Conservation (phyloP, 2,888 invertebrate genomes). For the Orthonychiurus folsomi region DNA sequence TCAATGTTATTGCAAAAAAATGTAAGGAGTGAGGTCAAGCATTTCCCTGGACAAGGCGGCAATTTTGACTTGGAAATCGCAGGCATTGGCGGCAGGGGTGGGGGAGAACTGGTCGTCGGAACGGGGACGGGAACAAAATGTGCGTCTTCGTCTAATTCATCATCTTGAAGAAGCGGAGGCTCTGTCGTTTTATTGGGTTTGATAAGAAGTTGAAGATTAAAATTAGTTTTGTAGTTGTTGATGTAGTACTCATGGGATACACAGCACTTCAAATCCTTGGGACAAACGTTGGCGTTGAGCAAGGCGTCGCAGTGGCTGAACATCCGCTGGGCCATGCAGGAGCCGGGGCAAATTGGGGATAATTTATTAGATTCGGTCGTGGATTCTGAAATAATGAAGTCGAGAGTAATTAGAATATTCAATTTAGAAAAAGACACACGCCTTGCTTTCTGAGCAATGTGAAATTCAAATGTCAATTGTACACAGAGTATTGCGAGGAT, state of each 20-base stretch:
- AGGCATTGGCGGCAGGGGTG: constrained; percentile 9
- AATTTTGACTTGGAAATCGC: constrained; percentile 12
- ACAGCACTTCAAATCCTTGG: constrained; percentile 67
- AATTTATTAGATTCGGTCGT: background rate
- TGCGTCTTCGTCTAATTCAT: constrained; percentile 18
- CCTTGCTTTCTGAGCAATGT: no score
- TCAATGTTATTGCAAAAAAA: constrained; percentile 80
- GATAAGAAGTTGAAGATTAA: constrained; percentile 26
- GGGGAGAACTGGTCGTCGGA: constrained; percentile 3
- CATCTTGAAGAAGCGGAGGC: constrained; percentile 16
- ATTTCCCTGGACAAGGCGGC: constrained; percentile 63
- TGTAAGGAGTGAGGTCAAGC: constrained; percentile 64
- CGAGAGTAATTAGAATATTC: no score
- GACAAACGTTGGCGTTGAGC: constrained; percentile 64
- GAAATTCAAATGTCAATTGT: no score
- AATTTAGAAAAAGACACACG: no score
- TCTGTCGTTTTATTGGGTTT: constrained; percentile 53
- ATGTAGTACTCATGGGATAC: constrained; percentile 45
- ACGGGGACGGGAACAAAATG: constrained; percentile 11
- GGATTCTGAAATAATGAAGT: background rate
- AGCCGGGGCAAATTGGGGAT: constrained; percentile 56
- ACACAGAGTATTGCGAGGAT: no score
- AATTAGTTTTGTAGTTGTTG: constrained; percentile 20
- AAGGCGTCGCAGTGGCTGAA: constrained; percentile 81
- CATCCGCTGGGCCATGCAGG: constrained; percentile 71